Evolutionary conservation across 1,140 invertebrate species (phyloP).

Genomic region (Globodera ellingtonae): DNA sequence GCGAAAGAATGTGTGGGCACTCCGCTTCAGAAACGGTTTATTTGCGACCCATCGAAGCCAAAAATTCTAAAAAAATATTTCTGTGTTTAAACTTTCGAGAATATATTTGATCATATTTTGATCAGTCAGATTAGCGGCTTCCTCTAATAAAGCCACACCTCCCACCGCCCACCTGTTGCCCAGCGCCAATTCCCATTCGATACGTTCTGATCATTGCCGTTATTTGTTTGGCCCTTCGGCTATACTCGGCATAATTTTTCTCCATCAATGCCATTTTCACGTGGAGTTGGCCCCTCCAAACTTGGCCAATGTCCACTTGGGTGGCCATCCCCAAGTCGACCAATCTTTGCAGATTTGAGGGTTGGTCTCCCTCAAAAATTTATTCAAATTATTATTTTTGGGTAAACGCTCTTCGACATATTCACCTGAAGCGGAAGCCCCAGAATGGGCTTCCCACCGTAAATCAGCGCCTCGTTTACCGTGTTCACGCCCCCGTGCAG

Average conservation of each 20-base stretch:
- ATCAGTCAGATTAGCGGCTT: too few species aligned
- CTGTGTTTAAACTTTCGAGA: not conserved
- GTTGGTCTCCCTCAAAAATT: conserved; percentile 49
- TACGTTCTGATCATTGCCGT: conserved; percentile 40
- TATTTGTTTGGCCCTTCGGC: conserved; percentile 39
- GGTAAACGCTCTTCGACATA: not conserved
- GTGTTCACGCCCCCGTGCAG: conserved; percentile 61
- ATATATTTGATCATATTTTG: too few species aligned
- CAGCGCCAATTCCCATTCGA: conserved; percentile 31
- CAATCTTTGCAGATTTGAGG: conserved; percentile 48
- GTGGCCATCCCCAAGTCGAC: conserved; percentile 45
- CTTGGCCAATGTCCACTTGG: conserved; percentile 29
- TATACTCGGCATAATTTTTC: conserved; percentile 32
- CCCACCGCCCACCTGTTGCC: not conserved
- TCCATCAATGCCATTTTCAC: conserved; percentile 35
- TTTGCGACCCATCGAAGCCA: conserved; percentile 50
- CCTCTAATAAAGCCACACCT: too few species aligned
- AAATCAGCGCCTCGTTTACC: conserved; percentile 56
- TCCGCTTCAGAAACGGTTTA: conserved; percentile 32
- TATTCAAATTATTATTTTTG: not conserved
- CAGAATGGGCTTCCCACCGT: conserved; percentile 56
- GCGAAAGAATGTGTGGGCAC: conserved; percentile 26
- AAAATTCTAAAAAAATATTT: conserved; percentile 42
- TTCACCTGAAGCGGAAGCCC: conserved; percentile 58
- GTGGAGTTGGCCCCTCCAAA: conserved; percentile 34